Base-by-base conservation (phyloP, 2,888 invertebrate species). In the Erannis defoliaria region DNA sequence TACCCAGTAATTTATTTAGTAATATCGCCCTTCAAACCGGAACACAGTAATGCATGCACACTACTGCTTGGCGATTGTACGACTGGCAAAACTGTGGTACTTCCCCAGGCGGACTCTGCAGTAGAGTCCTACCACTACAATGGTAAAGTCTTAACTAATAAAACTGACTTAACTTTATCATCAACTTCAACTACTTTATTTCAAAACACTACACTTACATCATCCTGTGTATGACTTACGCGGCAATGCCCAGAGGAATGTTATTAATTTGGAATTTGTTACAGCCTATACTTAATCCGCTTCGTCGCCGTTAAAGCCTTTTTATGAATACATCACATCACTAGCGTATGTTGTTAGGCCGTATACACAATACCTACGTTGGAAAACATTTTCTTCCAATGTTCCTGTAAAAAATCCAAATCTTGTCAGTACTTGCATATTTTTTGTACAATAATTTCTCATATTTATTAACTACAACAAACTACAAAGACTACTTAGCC, bases 211-310 rank as follows among this genome's bases (percentile, higher is more conserved):
- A 53, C 88, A 79, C 2, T n/a, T n/a, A n/a, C n/a, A n/a, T n/a
- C n/a, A n/a, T n/a, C 79, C 82, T 86, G 81, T 89, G 79, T 68
- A 69, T 57, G 1, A 46, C 21, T 43, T 71, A 77, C 64, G 76
- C 72, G 72, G 73, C 75, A 71, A 68, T 78, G 78, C 76, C 77
- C 74, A 79, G 48, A 84, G 80, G 86, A 88, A 86, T 85, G 87
- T 87, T 90, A 90, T 90, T 90, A 91, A 91, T 91, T 88, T 82
- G 86, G 84, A 90, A 90, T 91, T 90, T 86, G 89, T 90, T 89
- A 89, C 88, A 89, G 84, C 86, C 86, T 85, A 86, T 89, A 90
- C 87, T 90, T 90, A 90, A 86, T 75, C 75, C 84, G 70, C 70
- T 76, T 76, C 80, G 79, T 85, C 79, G 78, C 76, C 80, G 82